A percentile compares a stretch with the other conserved stretches of the same genome.
Conservation (phyloP, 2,888 invertebrate species). For the Patella caerulea region DNA sequence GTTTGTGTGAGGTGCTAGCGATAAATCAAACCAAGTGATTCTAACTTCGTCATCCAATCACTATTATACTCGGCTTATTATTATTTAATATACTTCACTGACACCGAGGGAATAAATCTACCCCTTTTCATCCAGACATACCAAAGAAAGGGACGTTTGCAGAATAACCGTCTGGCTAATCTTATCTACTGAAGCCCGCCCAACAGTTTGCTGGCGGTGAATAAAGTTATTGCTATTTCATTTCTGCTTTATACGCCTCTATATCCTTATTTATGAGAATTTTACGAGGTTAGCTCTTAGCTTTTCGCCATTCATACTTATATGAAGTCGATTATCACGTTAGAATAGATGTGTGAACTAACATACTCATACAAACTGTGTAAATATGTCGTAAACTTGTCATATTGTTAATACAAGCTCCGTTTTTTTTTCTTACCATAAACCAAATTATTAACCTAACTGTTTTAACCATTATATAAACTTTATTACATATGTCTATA, state of each 20-base stretch:
- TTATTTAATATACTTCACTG: background rate
- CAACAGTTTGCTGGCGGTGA: background rate
- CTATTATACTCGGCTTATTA: background rate
- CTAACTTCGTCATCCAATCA: constrained; percentile 1
- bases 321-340: too few relatives aligned
- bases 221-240: background rate
- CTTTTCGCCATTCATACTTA: too few relatives aligned
- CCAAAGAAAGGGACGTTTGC: too few relatives aligned
- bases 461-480: too few relatives aligned
- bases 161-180: background rate
- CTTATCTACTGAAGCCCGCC: background rate
- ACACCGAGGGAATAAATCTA: background rate
- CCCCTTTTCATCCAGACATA: too few relatives aligned
- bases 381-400: background rate
- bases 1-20: too few relatives aligned
- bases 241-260: constrained; percentile 5
- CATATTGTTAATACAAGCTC: background rate
- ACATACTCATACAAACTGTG: background rate
- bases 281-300: background rate
- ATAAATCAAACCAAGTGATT: background rate
- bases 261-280: constrained; percentile 8
- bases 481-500: too few relatives aligned
- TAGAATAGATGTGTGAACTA: too few relatives aligned
- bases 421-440: too few relatives aligned
- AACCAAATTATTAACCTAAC: too few relatives aligned